Base-by-base conservation (phyloP, 1,140 invertebrate species). In the Drosophila pachea region DNA sequence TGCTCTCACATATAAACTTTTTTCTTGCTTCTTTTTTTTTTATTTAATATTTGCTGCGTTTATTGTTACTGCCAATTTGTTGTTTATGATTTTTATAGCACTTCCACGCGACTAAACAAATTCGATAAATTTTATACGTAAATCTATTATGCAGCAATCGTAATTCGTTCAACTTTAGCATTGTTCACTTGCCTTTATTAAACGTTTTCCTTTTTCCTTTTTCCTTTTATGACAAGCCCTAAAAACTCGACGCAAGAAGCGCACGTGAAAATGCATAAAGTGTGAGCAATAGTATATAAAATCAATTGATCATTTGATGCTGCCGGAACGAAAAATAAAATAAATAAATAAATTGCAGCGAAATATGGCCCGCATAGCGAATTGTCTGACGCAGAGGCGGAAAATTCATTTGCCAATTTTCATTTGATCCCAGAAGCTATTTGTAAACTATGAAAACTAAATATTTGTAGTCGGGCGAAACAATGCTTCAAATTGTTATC, bases 101-200 rank as follows among this genome's bases (percentile, higher is more conserved):
- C 73, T 84, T 84, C 81, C 81, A 84, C 48, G 70, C 70, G 74
- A 77, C 81, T 84, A 74, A 86, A 50, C 81, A 84, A 76, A 86
- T 62, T 9, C 70, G 61, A 81, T 77, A 59, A 74, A 74, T 66
- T 84, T 70, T 70, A 68, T 66, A 48, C 62, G 66, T 49, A 58
- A 78, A 74, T 74, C 73, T 68, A 77, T 84, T 65, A 82, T 48
- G 35, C 49, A 52, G 40, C 50, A 62, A 62, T 49, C 31, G 7
- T 32, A 50, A 76, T 64, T 36, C 43, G 54, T 58, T 45, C 35
- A 38, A 45, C 50, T 58, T 42, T 59, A 47, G 16, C 49, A 75
- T 73, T 73, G 78, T 56, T 65, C 63, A 83, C 63, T 66, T 48
- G 54, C 29, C 52, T 63, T 50, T 78, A 78, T 74, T 70, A 73